These are phyloP conservation scores for Coregonus clupeaformis DNA, from an alignment of 2,113 vertebrate genomes.

Conservation along the genomic window DNA sequence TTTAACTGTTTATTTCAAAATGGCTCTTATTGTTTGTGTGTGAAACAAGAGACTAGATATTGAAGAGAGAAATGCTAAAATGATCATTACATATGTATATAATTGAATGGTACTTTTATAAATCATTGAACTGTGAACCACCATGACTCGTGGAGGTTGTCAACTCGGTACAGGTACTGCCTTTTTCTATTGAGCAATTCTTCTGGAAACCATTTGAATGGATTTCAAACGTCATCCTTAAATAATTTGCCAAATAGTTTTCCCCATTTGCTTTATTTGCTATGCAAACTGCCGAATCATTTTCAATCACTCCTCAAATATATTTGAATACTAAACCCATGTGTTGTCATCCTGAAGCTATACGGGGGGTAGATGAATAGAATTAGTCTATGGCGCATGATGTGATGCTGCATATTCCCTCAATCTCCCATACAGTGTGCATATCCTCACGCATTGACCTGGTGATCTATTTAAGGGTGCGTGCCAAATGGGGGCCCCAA, in stretches of 20 bases:
- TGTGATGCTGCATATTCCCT: too few relatives aligned
- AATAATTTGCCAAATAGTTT: neutral
- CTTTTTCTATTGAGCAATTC: neutral
- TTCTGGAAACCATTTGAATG: neutral
- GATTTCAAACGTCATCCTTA: neutral
- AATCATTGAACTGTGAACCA: conserved; percentile 36
- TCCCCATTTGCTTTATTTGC: neutral
- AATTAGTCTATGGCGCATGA: too few relatives aligned
- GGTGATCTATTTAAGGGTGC: too few relatives aligned
- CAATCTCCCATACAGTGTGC: too few relatives aligned
- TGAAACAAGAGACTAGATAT: neutral
- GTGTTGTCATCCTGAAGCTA: too few relatives aligned
- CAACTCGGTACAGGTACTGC: neutral
- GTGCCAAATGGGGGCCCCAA: too few relatives aligned
- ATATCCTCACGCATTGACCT: too few relatives aligned
- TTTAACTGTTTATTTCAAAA: too few relatives aligned
- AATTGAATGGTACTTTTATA: conserved; percentile 30
- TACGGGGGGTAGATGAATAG: too few relatives aligned
- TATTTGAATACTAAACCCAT: too few relatives aligned
- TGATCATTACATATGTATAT: conserved; percentile 4
- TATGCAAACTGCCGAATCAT: neutral
- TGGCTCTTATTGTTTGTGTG: too few relatives aligned
- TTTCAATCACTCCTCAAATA: conserved; percentile 10
- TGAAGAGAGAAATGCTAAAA: neutral
- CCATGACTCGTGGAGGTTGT: neutral